These are phyloP conservation scores for Hipposideros armiger DNA, from an alignment of 2,113 vertebrate species.

Conservation along the genomic window DNA sequence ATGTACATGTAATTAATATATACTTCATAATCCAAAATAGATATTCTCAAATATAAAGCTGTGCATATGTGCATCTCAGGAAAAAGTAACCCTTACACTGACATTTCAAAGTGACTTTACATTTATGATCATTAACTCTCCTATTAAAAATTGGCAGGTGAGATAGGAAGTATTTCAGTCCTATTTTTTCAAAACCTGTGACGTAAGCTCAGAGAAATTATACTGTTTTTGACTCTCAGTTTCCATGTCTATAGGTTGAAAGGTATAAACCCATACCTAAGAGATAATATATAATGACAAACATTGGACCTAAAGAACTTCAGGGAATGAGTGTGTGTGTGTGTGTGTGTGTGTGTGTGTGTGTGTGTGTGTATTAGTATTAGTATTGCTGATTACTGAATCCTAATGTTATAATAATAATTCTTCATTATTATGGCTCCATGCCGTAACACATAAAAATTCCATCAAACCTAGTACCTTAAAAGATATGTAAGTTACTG, in stretches of 20 bases:
- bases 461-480: not conserved
- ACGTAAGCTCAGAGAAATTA: not conserved
- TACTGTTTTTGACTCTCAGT: not conserved
- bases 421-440: not conserved
- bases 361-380: not conserved
- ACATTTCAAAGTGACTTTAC: constrained; percentile 12
- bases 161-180: not conserved
- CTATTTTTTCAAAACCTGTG: not conserved
- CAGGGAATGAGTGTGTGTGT: not conserved
- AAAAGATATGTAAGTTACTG: not conserved
- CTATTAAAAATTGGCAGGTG: not conserved
- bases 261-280: not conserved
- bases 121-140: not conserved
- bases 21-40: not conserved
- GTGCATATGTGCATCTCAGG: not conserved
- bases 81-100: not conserved
- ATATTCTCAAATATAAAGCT: not conserved
- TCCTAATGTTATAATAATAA: not conserved
- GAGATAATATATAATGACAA: not conserved
- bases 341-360: too few species aligned
- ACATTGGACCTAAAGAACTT: not conserved
- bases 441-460: not conserved
- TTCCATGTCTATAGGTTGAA: not conserved
- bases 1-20: not conserved
- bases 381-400: not conserved